A percentile compares a stretch with the other conserved stretches of the same genome.
phyloP scores from a whole-genome alignment of 2,113 vertebrate genomes.

The Solenodon paradoxus region DNA sequence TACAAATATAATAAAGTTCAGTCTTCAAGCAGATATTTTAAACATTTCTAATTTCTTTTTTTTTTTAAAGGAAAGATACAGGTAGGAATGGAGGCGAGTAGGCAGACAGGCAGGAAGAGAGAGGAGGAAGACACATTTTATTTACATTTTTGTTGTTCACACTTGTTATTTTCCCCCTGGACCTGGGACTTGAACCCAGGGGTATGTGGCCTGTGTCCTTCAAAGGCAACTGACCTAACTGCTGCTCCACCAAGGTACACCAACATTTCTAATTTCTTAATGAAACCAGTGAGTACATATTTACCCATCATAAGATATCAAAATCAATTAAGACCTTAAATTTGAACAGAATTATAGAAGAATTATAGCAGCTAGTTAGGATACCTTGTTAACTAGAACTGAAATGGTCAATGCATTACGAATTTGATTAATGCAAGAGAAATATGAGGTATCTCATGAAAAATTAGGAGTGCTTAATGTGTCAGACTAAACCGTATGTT shows the following conservation, averaged over 20 bases:
- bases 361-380: neutral
- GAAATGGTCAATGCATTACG: neutral
- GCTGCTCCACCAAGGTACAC: too few species aligned
- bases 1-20: slow-evolving; percentile 19
- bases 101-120: too few species aligned
- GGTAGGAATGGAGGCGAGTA: too few species aligned
- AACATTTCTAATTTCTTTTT: neutral
- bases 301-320: neutral
- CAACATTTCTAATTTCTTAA: slow-evolving; percentile 34
- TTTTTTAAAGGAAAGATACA: neutral
- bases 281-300: neutral
- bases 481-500: neutral
- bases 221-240: too few species aligned
- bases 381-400: neutral
- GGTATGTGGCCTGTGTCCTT: too few species aligned
- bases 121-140: too few species aligned
- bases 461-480: neutral
- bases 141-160: too few species aligned
- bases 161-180: too few species aligned
- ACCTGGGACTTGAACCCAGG: too few species aligned
- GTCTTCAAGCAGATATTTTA: slow-evolving; percentile 16
- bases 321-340: slow-evolving; percentile 2
- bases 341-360: slow-evolving; percentile 38
- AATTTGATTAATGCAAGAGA: neutral
- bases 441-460: neutral